Evolutionary conservation across 2,888 invertebrate species (phyloP).

Genomic region (Drosophila setosimentum): DNA sequence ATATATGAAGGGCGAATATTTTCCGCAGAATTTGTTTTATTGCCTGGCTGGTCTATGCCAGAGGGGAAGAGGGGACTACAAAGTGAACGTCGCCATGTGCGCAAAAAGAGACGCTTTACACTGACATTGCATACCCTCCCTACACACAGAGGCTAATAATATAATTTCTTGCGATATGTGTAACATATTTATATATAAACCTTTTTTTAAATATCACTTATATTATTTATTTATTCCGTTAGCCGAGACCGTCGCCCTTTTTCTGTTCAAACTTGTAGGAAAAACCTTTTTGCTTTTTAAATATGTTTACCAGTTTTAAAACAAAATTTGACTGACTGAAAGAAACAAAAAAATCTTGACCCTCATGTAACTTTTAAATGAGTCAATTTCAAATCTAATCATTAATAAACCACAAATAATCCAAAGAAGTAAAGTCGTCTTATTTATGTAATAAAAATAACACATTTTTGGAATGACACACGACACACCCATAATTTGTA

Average conservation of each 20-base stretch:
- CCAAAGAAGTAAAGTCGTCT: not conserved
- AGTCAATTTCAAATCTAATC: not conserved
- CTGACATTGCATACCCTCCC: not conserved
- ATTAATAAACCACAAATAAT: not conserved
- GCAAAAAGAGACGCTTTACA: conserved; percentile 14
- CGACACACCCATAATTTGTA: too few species aligned
- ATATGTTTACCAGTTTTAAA: not conserved
- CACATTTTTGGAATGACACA: not conserved
- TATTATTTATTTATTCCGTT: not conserved
- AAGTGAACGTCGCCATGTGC: conserved; percentile 38
- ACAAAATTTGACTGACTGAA: not conserved
- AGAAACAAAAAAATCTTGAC: not conserved
- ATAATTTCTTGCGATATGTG: not conserved
- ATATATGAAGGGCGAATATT: conserved; percentile 40
- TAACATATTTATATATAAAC: too few species aligned
- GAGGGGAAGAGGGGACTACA: not conserved
- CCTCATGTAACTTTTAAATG: not conserved
- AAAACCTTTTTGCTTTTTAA: not conserved
- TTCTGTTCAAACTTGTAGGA: not conserved
- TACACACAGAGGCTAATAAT: not conserved
- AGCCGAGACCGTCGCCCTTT: not conserved
- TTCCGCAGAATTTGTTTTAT: conserved; percentile 73
- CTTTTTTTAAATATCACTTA: not conserved
- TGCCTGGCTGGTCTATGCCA: conserved; percentile 22
- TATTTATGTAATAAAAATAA: not conserved